These are phyloP conservation scores for Lepidonotus clava DNA, from an alignment of 2,888 invertebrate species.

Conservation along the genomic window DNA sequence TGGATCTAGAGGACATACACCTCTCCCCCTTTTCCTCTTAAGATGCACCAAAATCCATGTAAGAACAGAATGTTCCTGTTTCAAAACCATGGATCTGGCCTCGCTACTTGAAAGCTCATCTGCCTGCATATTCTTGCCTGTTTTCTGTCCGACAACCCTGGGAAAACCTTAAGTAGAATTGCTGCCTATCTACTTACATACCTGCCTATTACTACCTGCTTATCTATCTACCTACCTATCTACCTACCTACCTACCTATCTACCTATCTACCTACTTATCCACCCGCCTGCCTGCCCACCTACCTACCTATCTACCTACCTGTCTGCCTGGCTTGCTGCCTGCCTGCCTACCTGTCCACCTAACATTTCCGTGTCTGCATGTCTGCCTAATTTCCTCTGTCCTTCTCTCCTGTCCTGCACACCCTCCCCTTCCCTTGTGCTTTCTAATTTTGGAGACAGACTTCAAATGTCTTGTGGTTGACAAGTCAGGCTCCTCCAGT, in stretches of 20 bases:
- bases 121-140: too few relatives aligned
- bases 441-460: background rate
- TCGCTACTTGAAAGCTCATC: too few relatives aligned
- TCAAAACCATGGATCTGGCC: too few relatives aligned
- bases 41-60: too few relatives aligned
- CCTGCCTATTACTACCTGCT: background rate
- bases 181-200: background rate
- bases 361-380: background rate
- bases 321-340: background rate
- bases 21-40: too few relatives aligned
- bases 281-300: background rate
- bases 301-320: background rate
- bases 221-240: background rate
- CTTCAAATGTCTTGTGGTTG: too few relatives aligned
- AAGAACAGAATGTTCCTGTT: too few relatives aligned
- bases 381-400: background rate
- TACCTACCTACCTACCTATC: background rate
- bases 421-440: background rate
- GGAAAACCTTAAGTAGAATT: too few relatives aligned
- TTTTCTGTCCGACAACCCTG: too few relatives aligned
- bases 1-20: too few relatives aligned
- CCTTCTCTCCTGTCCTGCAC: background rate
- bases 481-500: too few relatives aligned
- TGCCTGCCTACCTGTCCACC: background rate
- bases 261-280: background rate